phyloP scores from a whole-genome alignment of 2,113 vertebrate species.

The Hippopotamus amphibius region DNA sequence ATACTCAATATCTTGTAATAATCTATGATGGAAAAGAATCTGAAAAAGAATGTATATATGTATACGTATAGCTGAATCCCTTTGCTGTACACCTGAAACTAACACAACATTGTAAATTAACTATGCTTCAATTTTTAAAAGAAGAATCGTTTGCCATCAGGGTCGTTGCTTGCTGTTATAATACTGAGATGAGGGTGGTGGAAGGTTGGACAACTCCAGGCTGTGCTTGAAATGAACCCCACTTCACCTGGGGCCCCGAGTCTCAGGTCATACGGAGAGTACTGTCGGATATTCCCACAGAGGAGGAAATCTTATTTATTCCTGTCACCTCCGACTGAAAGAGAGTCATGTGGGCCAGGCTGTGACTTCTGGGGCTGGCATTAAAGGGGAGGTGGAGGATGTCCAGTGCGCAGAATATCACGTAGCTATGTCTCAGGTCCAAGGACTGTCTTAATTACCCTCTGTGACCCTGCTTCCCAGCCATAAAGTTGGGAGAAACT shows the following conservation, averaged over 20 bases:
- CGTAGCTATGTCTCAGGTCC: neutral
- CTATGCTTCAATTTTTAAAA: neutral
- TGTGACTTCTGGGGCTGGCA: rapidly evolving
- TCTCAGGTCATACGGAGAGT: neutral
- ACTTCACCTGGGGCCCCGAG: neutral
- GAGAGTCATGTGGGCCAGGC: neutral
- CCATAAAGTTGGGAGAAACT: neutral
- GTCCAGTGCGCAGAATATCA: neutral
- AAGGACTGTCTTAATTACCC: neutral
- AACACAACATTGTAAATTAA: neutral
- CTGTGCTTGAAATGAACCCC: neutral
- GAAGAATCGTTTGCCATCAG: neutral
- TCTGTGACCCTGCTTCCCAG: neutral
- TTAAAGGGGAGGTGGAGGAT: neutral
- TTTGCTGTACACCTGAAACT: too few relatives aligned
- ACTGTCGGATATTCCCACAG: too few relatives aligned
- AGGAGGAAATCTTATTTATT: neutral
- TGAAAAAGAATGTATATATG: neutral
- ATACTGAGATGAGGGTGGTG: neutral
- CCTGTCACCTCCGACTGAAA: neutral
- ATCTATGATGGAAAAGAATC: neutral
- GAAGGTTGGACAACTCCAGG: too few relatives aligned
- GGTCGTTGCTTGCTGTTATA: neutral
- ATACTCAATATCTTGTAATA: neutral
- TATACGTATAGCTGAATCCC: neutral